Evolutionary conservation across 2,888 invertebrate species (phyloP), one percentile per base, ranked within the genome.

Genomic region (Pemphredon lugubris): DNA sequence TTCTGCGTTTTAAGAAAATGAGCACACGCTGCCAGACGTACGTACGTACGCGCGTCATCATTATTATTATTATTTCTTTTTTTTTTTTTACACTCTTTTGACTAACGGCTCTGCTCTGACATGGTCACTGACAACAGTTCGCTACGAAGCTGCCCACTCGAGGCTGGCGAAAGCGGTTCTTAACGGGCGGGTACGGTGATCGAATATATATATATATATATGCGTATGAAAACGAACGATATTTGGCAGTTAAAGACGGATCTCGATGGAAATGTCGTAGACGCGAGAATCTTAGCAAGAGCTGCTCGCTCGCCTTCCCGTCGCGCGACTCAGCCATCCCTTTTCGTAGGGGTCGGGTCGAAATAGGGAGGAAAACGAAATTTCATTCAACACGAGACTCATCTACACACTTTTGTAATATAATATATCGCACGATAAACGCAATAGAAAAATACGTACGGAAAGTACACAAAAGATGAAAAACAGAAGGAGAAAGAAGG

Each of bases 281-380:
- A 48, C 21, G 40, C 39, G 39, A 1, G 48, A 48, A 30, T n/a
- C n/a, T n/a, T 37, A 30, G 5, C 26, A n/a, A n/a, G n/a, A n/a
- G n/a, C 13, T 54, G 16, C 47, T 42, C 39, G 14, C 20, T 58
- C 37, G 23, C 26, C 34, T 59, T 53, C 39, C 34, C 44, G 39
- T 65, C 67, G 64, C 67, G 64, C 77, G 82, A 87, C 85, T 85
- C 87, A 82, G 83, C 76, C 84, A 81, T 87, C 87, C 85, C 87
- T 88, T 87, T 89, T 88, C 88, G 84, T 86, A 88, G 89, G 89
- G 88, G 88, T 88, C 88, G 87, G 89, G 88, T 88, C 74, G 78
- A 81, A 78, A 73, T 73, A 66, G 78, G 77, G 77, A 80, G 80
- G 73, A 82, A 20, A 77, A 82, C 60, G 81, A 79, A 81, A 83